Evolutionary conservation across 1,140 invertebrate genomes (phyloP).

Genomic region (Hormaphis cornu): DNA sequence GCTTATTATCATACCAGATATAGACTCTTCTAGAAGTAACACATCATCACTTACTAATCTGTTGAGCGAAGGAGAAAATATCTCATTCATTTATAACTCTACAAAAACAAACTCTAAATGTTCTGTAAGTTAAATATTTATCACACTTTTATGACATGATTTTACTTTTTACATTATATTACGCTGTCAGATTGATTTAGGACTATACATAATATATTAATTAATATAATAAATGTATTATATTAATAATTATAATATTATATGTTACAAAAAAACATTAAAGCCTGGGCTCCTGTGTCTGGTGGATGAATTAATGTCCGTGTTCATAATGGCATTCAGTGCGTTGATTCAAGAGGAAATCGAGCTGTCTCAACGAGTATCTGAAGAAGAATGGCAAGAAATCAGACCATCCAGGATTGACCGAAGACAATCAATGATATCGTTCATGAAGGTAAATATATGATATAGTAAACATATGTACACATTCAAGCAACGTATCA

Average conservation of each 20-base stretch:
- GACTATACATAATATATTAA: too few relatives aligned
- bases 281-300: constrained; percentile 47
- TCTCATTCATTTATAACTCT: constrained; percentile 68
- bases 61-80: constrained; percentile 66
- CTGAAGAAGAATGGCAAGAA: constrained; percentile 71
- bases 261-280: background rate
- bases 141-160: too few relatives aligned
- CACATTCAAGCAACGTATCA: too few relatives aligned
- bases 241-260: background rate
- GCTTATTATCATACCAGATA: constrained; percentile 65
- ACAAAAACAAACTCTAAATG: constrained; percentile 47
- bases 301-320: constrained; percentile 52
- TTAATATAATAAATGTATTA: too few relatives aligned
- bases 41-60: constrained; percentile 48
- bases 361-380: constrained; percentile 58
- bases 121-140: constrained; percentile 48
- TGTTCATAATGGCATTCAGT: constrained; percentile 54
- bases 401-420: constrained; percentile 58
- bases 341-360: constrained; percentile 55
- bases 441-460: constrained; percentile 49
- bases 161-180: too few relatives aligned
- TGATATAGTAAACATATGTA: constrained; percentile 7
- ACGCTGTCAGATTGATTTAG: too few relatives aligned
- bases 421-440: constrained; percentile 51
- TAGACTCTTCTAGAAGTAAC: constrained; percentile 44